Percentiles rank a stretch among this genome's conserved stretches.
Evolutionary conservation across 2,888 invertebrate genomes (phyloP).

Genomic region (Tromatobia lineatoria): DNA sequence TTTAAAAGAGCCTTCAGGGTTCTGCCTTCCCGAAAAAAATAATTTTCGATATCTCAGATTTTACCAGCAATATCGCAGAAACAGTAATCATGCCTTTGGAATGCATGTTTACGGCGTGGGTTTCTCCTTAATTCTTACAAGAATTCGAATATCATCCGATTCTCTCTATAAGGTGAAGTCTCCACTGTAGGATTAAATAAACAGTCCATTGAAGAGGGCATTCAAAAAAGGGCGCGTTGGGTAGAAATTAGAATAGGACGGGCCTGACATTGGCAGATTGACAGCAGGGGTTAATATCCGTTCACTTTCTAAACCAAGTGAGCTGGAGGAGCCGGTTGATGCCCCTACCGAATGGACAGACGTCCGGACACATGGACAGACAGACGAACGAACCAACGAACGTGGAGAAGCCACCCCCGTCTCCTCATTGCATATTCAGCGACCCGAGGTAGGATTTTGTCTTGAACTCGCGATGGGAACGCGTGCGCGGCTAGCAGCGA

Average conservation of each 20-base stretch:
- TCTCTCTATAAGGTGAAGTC: neutral
- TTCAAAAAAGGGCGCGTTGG: conserved; percentile 26
- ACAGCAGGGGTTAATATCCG: conserved; percentile 74
- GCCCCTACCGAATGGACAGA: conserved; percentile 70
- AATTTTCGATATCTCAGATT: neutral
- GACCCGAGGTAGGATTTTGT: conserved; percentile 78
- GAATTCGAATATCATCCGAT: neutral
- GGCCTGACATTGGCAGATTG: conserved; percentile 68
- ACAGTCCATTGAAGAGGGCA: neutral
- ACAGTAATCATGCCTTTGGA: neutral
- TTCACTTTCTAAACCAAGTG: conserved; percentile 64
- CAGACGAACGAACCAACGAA: conserved; percentile 40
- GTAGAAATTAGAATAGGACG: conserved; percentile 40
- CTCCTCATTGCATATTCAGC: conserved; percentile 84
- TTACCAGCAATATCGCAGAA: neutral
- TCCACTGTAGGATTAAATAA: neutral
- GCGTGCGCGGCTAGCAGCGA: conserved; percentile 16
- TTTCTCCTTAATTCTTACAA: neutral
- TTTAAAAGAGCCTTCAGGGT: neutral
- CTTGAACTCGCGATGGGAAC: conserved; percentile 72
- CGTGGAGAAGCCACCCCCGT: conserved; percentile 70
- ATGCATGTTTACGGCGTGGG: neutral
- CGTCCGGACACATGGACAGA: conserved; percentile 70
- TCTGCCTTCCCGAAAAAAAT: neutral
- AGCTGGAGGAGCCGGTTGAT: conserved; percentile 48